Conservation (phyloP, 23 tunicate species). For the Halocynthia roretzi region DNA sequence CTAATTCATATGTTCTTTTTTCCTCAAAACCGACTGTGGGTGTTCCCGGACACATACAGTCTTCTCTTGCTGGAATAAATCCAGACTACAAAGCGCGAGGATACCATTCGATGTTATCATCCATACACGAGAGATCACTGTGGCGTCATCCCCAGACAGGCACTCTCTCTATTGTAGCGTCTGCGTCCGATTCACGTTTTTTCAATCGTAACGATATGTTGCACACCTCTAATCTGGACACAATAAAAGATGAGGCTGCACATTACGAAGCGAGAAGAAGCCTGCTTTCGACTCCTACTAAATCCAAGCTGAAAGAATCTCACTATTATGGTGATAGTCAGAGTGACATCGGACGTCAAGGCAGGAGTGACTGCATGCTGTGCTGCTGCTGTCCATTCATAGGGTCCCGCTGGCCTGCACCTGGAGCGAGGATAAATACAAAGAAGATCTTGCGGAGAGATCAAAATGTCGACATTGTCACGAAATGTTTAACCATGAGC, state of each 20-base stretch:
- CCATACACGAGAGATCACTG: slow-evolving; percentile 5
- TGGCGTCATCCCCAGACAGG: slow-evolving; percentile 21
- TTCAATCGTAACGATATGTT: slow-evolving; percentile 22
- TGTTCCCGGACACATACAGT: not conserved
- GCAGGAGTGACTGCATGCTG: not conserved
- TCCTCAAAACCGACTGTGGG: slow-evolving; percentile 26
- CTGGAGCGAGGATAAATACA: slow-evolving; percentile 15
- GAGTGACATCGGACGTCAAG: not conserved
- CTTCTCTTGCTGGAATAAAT: not conserved
- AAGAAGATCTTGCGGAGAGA: slow-evolving; percentile 80
- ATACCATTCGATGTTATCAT: slow-evolving; percentile 12
- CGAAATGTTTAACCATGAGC: slow-evolving; percentile 63
- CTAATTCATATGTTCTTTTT: slow-evolving; percentile 84
- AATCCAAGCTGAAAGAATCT: slow-evolving; percentile 4
- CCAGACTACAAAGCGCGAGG: slow-evolving; percentile 5
- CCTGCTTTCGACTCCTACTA: slow-evolving; percentile 18
- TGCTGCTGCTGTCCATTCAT: slow-evolving; percentile 13
- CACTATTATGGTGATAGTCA: not conserved
- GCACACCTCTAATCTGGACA: slow-evolving; percentile 15
- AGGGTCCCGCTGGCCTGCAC: not conserved
- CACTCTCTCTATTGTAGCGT: slow-evolving; percentile 18
- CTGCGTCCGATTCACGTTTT: slow-evolving; percentile 5
- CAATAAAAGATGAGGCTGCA: slow-evolving; percentile 15
- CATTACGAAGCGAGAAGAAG: slow-evolving; percentile 13
- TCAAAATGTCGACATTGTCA: slow-evolving; percentile 66